Base-by-base conservation (phyloP, 1,140 invertebrate genomes). In the Macrocentrus cingulum region DNA sequence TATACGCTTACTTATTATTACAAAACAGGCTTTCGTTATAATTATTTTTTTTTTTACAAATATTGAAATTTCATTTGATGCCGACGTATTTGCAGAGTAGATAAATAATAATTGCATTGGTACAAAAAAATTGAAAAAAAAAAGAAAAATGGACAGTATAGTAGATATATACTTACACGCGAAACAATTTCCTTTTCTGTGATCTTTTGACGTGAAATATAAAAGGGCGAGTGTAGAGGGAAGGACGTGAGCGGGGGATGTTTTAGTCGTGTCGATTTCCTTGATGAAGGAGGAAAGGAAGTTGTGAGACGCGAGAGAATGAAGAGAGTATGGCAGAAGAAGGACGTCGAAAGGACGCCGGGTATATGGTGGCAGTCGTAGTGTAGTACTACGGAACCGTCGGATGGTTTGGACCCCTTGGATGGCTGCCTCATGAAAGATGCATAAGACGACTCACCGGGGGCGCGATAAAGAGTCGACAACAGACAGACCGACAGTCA, bases 381-480 rank as follows among this genome's bases (percentile, higher is more conserved):
- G 36, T 56, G 50, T 50, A 20, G 25, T 54, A 53, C 60, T 55
- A 66, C 64, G 60, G 63, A 16, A 49, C 37, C 57, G 46, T 59
- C 66, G 67, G 65, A 71, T 70, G 63, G 66, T 52, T 68, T 67
- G 72, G 75, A 80, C 75, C 77, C 77, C 76, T 80, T 78, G 73
- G 75, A 77, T 76, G 69, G 68, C 65, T 70, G 72, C 70, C 76
- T 80, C 77, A 80, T 80, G 78, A 80, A 80, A 80, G 76, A 79
- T 79, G 78, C 77, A 80, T 80, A 80, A 80, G 78, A 79, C 77
- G 76, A 80, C 76, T 79, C 77, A 79, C 77, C 76, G 74, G 72
- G 78, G 78, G 78, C 77, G 77, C 77, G 78, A 80, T 80, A 80
- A 80, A 80, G 78, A 80, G 77, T 80, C 78, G 78, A 80, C 78